Evolutionary conservation across 2,888 invertebrate species (phyloP), one percentile per base, ranked within the genome.

Genomic region (Blastobasis adustella): DNA sequence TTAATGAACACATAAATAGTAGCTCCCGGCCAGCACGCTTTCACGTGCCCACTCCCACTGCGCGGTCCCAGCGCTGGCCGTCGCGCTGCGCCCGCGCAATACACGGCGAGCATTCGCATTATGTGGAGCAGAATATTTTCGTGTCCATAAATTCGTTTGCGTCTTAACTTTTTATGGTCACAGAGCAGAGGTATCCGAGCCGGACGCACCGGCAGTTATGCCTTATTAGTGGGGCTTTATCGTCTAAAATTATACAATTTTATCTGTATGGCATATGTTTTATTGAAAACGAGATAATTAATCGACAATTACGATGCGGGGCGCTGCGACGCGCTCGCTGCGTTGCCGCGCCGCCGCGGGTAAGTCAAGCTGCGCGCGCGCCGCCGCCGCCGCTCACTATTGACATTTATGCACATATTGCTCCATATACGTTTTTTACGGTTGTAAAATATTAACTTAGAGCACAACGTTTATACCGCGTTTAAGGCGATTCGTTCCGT

Each of bases 401-500:
- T 81, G 83, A 82, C 86, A 82, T 85, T 87, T 86, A 86, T 84
- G 85, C 85, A 86, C 85, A 85, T 85, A 84, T 85, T 87, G 84
- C 84, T 87, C 88, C 86, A 86, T 86, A 86, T 87, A 83, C 67
- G 85, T 74, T 84, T 84, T 84, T 88, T 87, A 86, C 80, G 65
- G 71, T 73, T 79, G 83, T 88, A 82, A 87, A 86, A 86, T 88
- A 86, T 86, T 82, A 86, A 81, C 76, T 77, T 81, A 76, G 76
- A 75, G 67, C 69, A 67, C 69, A 69, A 66, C 74, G 67, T 75
- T 75, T 71, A 73, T 80, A 71, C 68, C 67, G 63, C 69, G 76
- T 76, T 79, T 73, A 79, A 79, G 73, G 71, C 70, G 63, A 74
- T 76, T 74, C 71, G 66, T 71, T 73, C 73, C 71, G 77, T 82